These are phyloP conservation scores for Ryuthela nishihirai DNA, from an alignment of 2,888 invertebrate genomes.

Conservation along the genomic window DNA sequence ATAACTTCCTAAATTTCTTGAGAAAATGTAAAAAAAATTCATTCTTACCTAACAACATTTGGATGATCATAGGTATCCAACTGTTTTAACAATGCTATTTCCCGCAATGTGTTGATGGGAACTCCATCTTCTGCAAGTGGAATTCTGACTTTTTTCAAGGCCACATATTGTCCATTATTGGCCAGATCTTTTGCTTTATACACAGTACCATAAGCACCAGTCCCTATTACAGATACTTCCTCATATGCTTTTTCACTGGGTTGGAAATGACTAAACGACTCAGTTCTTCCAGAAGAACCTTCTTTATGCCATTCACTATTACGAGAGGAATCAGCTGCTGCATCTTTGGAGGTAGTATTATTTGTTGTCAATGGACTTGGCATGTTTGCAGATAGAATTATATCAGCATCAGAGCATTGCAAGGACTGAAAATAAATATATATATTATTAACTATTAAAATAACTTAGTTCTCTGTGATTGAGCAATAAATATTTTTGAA, in stretches of 20 bases:
- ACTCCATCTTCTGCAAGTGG: constrained; percentile 88
- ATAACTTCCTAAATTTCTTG: too few relatives aligned
- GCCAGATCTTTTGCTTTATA: constrained; percentile 82
- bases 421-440: too few relatives aligned
- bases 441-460: too few relatives aligned
- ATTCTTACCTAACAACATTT: constrained; percentile 78
- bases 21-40: background rate
- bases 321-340: background rate
- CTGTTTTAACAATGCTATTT: constrained; percentile 84
- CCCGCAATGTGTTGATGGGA: constrained; percentile 86
- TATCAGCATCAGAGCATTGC: too few relatives aligned
- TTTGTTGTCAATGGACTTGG: too few relatives aligned
- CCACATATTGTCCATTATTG: constrained; percentile 72
- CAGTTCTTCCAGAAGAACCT: constrained; percentile 9
- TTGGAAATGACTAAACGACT: constrained; percentile 26
- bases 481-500: too few relatives aligned
- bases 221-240: constrained; percentile 47
- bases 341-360: background rate
- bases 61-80: constrained; percentile 84
- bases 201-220: constrained; percentile 94
- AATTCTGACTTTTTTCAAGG: constrained; percentile 85
- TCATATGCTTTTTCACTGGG: constrained; percentile 43
- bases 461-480: too few relatives aligned
- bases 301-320: constrained; percentile 1
- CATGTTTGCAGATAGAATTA: too few relatives aligned